phyloP scores from a whole-genome alignment of 2,888 invertebrate genomes.

The Acronicta alni region DNA sequence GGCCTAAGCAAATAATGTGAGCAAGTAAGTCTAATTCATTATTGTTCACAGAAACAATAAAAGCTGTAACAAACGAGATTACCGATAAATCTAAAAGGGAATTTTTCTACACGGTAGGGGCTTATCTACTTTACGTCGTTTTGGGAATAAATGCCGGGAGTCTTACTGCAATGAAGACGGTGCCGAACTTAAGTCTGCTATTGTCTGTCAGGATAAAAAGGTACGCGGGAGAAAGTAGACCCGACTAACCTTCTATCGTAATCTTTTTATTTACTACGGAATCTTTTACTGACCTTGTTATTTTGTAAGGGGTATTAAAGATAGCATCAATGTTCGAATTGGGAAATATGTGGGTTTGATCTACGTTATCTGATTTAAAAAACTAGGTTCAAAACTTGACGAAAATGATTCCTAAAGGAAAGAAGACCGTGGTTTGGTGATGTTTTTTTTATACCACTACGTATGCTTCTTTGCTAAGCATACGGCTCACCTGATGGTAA shows the following conservation, averaged over 20 bases:
- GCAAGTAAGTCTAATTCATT: conserved; percentile 82
- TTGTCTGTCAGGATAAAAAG: conserved; percentile 84
- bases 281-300: conserved; percentile 72
- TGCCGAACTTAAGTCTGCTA: conserved; percentile 77
- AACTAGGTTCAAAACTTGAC: no score
- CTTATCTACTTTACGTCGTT: conserved; percentile 84
- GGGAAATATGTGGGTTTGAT: conserved; percentile 7
- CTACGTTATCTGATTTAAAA: neutral
- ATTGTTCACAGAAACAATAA: conserved; percentile 82
- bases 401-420: no score
- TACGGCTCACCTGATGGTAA: no score
- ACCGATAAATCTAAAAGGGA: conserved; percentile 82
- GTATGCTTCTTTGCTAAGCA: no score
- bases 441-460: no score
- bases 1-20: conserved; percentile 79
- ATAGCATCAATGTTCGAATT: conserved; percentile 31
- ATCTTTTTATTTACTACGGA: conserved; percentile 78
- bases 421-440: no score
- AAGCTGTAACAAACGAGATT: conserved; percentile 82
- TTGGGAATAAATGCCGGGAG: conserved; percentile 79
- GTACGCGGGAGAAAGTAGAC: conserved; percentile 70
- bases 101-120: conserved; percentile 77
- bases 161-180: conserved; percentile 78
- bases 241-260: conserved; percentile 67
- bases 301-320: conserved; percentile 60